Conservation (phyloP, 2,797 vertebrate genomes). For the Anas bahamensis region DNA sequence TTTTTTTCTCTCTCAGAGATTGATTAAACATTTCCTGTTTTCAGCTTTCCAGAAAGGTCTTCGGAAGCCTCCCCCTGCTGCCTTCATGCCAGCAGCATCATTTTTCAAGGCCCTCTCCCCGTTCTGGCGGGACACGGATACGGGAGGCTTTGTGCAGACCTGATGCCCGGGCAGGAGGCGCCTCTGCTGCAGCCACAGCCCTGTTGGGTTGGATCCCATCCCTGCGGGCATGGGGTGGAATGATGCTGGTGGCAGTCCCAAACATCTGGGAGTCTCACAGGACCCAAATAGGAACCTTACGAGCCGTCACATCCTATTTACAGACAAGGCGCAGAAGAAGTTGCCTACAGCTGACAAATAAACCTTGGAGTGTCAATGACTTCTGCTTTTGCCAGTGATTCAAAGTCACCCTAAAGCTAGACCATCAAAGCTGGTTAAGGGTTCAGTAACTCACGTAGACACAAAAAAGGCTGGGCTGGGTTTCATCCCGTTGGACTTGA, state of each 20-base stretch:
- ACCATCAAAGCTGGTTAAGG: background rate
- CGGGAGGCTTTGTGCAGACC: background rate
- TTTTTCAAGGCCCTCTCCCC: slow-evolving; percentile 4
- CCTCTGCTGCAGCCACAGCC: background rate
- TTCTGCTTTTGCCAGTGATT: background rate
- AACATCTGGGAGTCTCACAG: background rate
- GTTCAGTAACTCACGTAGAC: background rate
- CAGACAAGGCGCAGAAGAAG: background rate
- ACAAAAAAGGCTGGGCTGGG: background rate
- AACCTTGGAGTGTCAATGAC: background rate
- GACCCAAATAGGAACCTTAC: background rate
- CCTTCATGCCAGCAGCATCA: background rate
- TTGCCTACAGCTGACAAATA: background rate
- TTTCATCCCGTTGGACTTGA: background rate
- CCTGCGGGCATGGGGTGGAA: background rate
- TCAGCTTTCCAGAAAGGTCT: slow-evolving; percentile 72
- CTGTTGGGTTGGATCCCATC: fast-evolving
- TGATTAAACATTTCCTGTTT: slow-evolving; percentile 84
- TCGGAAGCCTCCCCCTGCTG: slow-evolving; percentile 13
- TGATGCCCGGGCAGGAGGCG: background rate
- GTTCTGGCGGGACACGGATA: background rate
- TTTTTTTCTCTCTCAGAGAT: background rate
- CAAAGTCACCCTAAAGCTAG: background rate
- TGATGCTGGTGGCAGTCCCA: background rate
- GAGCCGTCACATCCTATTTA: fast-evolving